These are phyloP conservation scores for Baronia brevicornis DNA, from an alignment of 2,888 invertebrate species.

Conservation along the genomic window DNA sequence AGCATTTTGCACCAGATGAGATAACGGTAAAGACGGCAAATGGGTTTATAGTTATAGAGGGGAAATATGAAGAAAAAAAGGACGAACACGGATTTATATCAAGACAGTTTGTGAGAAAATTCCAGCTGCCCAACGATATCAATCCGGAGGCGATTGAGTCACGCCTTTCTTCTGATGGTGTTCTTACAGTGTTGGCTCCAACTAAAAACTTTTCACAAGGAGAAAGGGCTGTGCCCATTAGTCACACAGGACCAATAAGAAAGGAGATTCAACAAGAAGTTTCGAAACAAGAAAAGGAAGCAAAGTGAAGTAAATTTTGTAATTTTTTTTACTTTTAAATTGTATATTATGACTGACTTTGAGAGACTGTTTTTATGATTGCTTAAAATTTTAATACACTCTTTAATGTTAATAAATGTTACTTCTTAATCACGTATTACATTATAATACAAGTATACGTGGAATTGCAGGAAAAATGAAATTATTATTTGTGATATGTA, in stretches of 20 bases:
- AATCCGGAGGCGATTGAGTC: conserved; percentile 83
- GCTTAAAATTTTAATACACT: conserved; percentile 6
- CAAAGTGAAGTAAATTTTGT: conserved; percentile 14
- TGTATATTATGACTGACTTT: conserved; percentile 9
- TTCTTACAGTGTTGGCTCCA: conserved; percentile 81
- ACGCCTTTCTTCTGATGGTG: conserved; percentile 85
- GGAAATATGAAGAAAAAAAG: conserved; percentile 85
- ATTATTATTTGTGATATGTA: no score
- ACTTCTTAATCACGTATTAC: no score
- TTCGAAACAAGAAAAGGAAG: conserved; percentile 18
- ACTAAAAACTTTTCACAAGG: conserved; percentile 41
- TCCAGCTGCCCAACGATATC: conserved; percentile 81
- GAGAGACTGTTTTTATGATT: conserved; percentile 17
- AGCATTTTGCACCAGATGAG: conserved; percentile 85
- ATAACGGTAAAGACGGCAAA: conserved; percentile 84
- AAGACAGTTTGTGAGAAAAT: conserved; percentile 83
- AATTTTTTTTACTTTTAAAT: conserved; percentile 7
- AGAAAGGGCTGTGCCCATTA: conserved; percentile 74
- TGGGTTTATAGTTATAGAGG: conserved; percentile 81
- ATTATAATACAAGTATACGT: no score
- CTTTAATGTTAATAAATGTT: no score
- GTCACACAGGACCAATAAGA: conserved; percentile 74
- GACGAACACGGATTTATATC: conserved; percentile 85
- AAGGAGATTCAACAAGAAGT: conserved; percentile 35
- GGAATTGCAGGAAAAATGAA: no score